These are phyloP conservation scores for Notothenia coriiceps DNA, from an alignment of 2,113 vertebrate species.

Conservation along the genomic window DNA sequence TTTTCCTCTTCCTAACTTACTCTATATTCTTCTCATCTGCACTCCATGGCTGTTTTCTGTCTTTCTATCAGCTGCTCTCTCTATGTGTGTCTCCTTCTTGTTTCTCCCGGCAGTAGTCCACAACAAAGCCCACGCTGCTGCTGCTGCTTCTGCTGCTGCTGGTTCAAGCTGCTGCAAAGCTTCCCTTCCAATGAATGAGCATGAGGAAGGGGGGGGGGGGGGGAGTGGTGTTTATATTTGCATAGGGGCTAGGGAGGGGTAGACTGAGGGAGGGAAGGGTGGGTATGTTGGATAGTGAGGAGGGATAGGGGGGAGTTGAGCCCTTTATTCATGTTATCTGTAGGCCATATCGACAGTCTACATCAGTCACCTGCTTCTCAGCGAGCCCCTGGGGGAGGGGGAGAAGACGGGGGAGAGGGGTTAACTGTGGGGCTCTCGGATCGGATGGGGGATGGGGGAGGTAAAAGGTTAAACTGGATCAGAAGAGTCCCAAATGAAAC, in stretches of 20 bases:
- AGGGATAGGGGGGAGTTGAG: constrained; percentile 72
- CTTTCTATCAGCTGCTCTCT: constrained; percentile 45
- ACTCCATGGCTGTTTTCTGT: constrained; percentile 21
- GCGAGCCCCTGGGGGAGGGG: constrained; percentile 52
- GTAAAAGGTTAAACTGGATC: constrained; percentile 85
- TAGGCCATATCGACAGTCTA: constrained; percentile 75
- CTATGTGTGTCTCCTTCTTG: constrained; percentile 22
- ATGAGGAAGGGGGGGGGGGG: constrained; percentile 7
- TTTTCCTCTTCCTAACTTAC: constrained; percentile 23
- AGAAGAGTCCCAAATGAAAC: constrained; percentile 72
- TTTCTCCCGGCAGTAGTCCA: constrained; percentile 64
- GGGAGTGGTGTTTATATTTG: constrained; percentile 53
- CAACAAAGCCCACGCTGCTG: constrained; percentile 80
- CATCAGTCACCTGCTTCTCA: constrained; percentile 87
- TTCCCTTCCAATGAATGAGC: constrained; percentile 77
- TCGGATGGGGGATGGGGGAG: constrained; percentile 68
- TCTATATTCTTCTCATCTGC: constrained; percentile 23
- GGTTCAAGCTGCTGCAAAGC: constrained; percentile 52
- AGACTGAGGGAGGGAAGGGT: constrained; percentile 58
- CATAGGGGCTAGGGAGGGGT: constrained; percentile 60
- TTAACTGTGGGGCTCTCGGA: constrained; percentile 37
- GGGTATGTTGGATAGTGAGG: constrained; percentile 33
- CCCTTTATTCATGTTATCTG: constrained; percentile 78
- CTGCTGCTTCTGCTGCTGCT: constrained; percentile 45
- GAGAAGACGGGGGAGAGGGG: constrained; percentile 56